Base-by-base conservation (phyloP, 1,140 invertebrate species). In the Sweltsa coloradensis region DNA sequence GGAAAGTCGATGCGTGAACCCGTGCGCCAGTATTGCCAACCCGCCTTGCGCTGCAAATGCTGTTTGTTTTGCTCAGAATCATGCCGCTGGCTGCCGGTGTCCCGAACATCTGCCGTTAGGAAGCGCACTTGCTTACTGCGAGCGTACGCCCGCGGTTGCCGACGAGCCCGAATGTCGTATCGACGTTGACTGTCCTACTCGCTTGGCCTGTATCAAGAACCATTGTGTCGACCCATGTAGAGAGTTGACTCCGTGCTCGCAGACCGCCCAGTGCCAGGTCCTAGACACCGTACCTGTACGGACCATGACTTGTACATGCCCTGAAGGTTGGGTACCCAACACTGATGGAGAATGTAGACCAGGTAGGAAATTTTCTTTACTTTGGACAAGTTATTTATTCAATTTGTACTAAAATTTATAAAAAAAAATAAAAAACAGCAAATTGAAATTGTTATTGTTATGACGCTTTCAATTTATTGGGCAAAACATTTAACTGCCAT, bases 241-340 rank as follows among this genome's bases (percentile, higher is more conserved):
- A 18, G 74, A 75, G 60, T 70, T 92, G 25, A 75, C 74, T 55
- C 83, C 85, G 3, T 86, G 88, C 49, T 64, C 75, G 31, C 69
- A 71, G 34, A 79, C 76, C 31, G 78, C 85, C 2, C 69, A 74
- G 31, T 91, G 87, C 61, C 77, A 75, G 52, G 85, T 89, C 4
- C 70, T 87, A 3, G 82, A 89, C 57, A 87, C 84, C 14, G 68
- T 83, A 21, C 87, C 87, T 2, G 81, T 89, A 9, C 65, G 85
- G 41, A 89, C 85, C 1, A 82, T 91, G 75, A 80, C 83, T 27
- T 89, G 86, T 58, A 82, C 83, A 41, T 90, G 87, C 57, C 81
- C 85, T 0, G 81, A 85, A 54, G 83, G 83, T 14, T 88, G 78
- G 71, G 76, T 87, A 46, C 84, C 85, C 2, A 77, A 88, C 56